Evolutionary conservation across 1,140 invertebrate genomes (phyloP), one percentile per base, ranked within the genome.

Genomic region (Meloidogyne exigua): DNA sequence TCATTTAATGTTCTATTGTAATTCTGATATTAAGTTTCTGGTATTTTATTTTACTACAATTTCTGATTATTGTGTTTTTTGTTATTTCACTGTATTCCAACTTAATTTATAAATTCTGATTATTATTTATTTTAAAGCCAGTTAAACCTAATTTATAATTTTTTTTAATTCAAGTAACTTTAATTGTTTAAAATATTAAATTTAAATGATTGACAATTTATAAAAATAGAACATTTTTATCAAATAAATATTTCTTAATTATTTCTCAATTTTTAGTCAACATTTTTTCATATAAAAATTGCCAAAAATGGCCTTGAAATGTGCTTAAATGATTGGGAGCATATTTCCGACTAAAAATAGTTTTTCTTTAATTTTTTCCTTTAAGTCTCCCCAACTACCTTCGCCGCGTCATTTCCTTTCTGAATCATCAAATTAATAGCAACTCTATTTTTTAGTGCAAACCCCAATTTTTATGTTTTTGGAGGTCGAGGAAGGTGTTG

Each of bases 231-330:
- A 49, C 5, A 18, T 49, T 18, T 18, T 49, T 3, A 18, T 44
- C 13, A 13, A 18, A 18, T 49, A 42, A 12, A 42, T 42, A 5
- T 42, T 18, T 49, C 18, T 49, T 18, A n/a, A 18, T 49, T 18
- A 49, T 15, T 49, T 49, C 44, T 49, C 44, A n/a, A 57, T 57
- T 1, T 49, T 49, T 49, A 18, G 3, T 57, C 49, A 57, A 44
- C 49, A 21, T 21, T 57, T 57, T 57, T 5, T 57, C 18, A 0
- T 18, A n/a, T n/a, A 57, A 57, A 57, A 57, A 57, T 57, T 57
- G 49, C 49, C 49, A 57, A 57, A 57, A 57, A 57, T 57, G 49
- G n/a, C 49, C 49, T 57, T 57, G 49, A 57, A 57, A n/a, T n/a
- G n/a, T 57, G 49, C 49, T 57, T 9, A n/a, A n/a, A 7, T 2